Evolutionary conservation across 2,888 invertebrate species (phyloP).

Genomic region (Boloria selene): DNA sequence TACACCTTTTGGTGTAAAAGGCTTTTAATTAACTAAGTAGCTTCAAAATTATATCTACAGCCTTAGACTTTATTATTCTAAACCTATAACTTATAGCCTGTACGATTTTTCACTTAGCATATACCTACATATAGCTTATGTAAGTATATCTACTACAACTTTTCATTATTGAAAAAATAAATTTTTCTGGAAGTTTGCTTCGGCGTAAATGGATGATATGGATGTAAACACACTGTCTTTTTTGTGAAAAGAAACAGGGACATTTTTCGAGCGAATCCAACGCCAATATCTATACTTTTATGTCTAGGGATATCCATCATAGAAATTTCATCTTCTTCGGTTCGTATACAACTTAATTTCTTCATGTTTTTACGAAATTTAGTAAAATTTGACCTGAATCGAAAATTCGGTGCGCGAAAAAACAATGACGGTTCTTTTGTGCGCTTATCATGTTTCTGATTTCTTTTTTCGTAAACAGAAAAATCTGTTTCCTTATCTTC

Average conservation of each 20-base stretch:
- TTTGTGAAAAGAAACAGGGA: constrained; percentile 72
- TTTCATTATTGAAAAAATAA: constrained; percentile 52
- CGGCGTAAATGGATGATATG: constrained; percentile 75
- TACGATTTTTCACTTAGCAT: too few relatives aligned
- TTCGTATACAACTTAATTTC: constrained; percentile 64
- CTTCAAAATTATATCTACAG: too few relatives aligned
- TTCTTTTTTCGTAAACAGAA: constrained; percentile 6
- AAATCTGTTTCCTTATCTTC: constrained; percentile 41
- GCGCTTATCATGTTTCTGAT: constrained; percentile 41
- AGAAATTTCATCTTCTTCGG: constrained; percentile 53
- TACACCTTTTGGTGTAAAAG: neutral
- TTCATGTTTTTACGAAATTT: constrained; percentile 57
- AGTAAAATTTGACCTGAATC: constrained; percentile 55
- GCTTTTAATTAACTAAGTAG: neutral
- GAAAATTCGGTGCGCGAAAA: constrained; percentile 53
- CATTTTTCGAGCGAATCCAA: constrained; percentile 67
- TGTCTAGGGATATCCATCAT: constrained; percentile 65
- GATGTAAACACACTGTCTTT: constrained; percentile 69
- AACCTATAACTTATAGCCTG: too few relatives aligned
- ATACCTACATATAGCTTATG: too few relatives aligned
- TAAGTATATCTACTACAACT: constrained; percentile 27
- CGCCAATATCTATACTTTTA: constrained; percentile 71
- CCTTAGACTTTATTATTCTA: too few relatives aligned
- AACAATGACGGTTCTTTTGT: constrained; percentile 41
- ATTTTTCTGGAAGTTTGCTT: constrained; percentile 71